These are phyloP conservation scores for Asbolus verrucosus DNA, from an alignment of 1,140 invertebrate species.

Conservation along the genomic window DNA sequence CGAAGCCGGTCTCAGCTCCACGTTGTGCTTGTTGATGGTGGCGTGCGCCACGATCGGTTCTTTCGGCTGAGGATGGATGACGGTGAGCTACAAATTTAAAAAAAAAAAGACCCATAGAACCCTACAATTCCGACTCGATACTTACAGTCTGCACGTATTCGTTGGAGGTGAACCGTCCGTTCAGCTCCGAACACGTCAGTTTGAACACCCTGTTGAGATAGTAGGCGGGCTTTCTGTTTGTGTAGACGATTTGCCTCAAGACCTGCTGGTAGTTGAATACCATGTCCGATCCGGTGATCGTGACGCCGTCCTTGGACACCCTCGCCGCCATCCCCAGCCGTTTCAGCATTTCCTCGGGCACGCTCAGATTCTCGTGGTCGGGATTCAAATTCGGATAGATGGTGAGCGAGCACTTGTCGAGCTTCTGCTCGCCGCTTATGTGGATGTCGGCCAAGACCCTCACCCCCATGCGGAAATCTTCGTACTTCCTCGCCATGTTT, in stretches of 20 bases:
- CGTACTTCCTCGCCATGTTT: slow-evolving; percentile 86
- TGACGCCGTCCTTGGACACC: slow-evolving; percentile 85
- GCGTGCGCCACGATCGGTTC: slow-evolving; percentile 71
- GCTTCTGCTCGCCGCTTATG: slow-evolving; percentile 63
- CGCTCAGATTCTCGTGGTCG: slow-evolving; percentile 88
- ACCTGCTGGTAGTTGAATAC: slow-evolving; percentile 88
- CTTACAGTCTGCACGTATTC: slow-evolving; percentile 92
- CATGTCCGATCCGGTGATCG: slow-evolving; percentile 86
- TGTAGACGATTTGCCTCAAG: slow-evolving; percentile 90
- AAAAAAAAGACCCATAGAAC: slow-evolving; percentile 49
- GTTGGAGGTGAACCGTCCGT: slow-evolving; percentile 92
- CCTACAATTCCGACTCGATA: slow-evolving; percentile 47
- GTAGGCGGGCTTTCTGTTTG: slow-evolving; percentile 93
- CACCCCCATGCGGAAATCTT: slow-evolving; percentile 86
- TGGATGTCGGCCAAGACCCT: slow-evolving; percentile 50
- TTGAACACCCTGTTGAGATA: slow-evolving; percentile 96
- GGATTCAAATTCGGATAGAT: slow-evolving; percentile 95
- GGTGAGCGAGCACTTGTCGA: slow-evolving; percentile 89
- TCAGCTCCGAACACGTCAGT: slow-evolving; percentile 92
- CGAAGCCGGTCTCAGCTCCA: slow-evolving; percentile 70
- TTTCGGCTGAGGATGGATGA: slow-evolving; percentile 80
- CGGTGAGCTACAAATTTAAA: slow-evolving; percentile 80
- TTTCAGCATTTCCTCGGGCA: slow-evolving; percentile 81
- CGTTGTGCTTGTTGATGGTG: slow-evolving; percentile 72
- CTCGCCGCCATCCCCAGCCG: slow-evolving; percentile 73